A percentile compares a stretch with the other conserved stretches of the same genome.
phyloP scores from a whole-genome alignment of 2,888 invertebrate species.

The Drosophila limbata region DNA sequence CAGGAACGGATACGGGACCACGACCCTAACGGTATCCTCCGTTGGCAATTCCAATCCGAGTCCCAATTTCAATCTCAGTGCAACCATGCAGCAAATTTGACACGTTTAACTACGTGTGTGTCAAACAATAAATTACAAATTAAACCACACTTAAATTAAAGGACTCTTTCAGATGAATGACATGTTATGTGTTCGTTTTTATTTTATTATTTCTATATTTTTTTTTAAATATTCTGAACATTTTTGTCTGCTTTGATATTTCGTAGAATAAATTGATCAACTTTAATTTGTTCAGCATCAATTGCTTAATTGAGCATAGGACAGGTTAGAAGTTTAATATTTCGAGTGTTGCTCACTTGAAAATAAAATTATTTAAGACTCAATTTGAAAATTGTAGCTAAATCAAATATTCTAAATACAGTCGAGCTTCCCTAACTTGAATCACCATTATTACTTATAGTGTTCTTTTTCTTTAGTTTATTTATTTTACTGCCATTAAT shows the following conservation, averaged over 20 bases:
- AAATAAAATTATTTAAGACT: neutral
- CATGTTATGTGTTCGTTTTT: neutral
- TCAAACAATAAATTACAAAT: slow-evolving; percentile 10
- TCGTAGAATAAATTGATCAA: neutral
- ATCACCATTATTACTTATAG: no score
- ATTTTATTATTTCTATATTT: neutral
- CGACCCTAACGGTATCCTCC: slow-evolving; percentile 6
- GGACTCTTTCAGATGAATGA: neutral
- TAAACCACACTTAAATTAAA: neutral
- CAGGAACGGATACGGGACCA: neutral
- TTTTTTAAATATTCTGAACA: neutral
- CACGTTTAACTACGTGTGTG: slow-evolving; percentile 43
- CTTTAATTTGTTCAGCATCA: neutral
- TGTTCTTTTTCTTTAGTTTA: no score
- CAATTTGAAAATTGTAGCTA: neutral
- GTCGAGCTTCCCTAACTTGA: no score
- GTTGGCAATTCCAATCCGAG: slow-evolving; percentile 24
- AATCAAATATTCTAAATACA: neutral
- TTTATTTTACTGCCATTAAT: no score
- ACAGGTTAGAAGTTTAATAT: neutral
- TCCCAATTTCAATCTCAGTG: slow-evolving; percentile 33
- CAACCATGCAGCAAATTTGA: slow-evolving; percentile 61
- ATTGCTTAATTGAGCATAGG: neutral
- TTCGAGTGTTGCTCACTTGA: neutral
- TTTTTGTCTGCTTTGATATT: neutral